Percentiles rank a stretch among this genome's conserved stretches.
Evolutionary conservation across 2,888 invertebrate species (phyloP).

Genomic region (Anorthoa munda): DNA sequence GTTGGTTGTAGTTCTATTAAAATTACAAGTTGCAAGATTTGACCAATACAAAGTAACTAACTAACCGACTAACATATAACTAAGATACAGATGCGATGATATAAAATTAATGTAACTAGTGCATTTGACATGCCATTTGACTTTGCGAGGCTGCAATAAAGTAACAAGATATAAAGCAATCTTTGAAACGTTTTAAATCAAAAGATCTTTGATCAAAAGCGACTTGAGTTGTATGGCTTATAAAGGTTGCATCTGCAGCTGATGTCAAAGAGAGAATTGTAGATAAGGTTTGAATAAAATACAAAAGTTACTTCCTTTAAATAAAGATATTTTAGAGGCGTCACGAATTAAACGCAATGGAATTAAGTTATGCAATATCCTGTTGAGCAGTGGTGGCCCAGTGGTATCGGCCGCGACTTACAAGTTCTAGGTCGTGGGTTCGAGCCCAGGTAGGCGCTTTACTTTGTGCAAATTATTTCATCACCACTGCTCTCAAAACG

Average conservation of each 20-base stretch:
- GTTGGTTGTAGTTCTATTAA: too few relatives aligned
- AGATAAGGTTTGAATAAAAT: not conserved
- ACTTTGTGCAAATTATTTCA: too few relatives aligned
- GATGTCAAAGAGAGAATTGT: slow-evolving; percentile 1
- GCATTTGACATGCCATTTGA: not conserved
- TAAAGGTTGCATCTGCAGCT: slow-evolving; percentile 7
- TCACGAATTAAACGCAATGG: not conserved
- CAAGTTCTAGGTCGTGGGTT: too few relatives aligned
- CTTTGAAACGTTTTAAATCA: not conserved
- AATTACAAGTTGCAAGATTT: too few relatives aligned
- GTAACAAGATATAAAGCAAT: not conserved
- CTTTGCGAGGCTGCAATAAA: not conserved
- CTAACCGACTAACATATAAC: too few relatives aligned
- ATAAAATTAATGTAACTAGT: too few relatives aligned
- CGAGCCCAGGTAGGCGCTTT: too few relatives aligned
- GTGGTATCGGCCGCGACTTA: too few relatives aligned
- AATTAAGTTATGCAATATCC: not conserved
- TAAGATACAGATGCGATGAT: too few relatives aligned
- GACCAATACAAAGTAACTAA: too few relatives aligned
- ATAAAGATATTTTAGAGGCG: not conserved
- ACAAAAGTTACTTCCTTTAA: not conserved
- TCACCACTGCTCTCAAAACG: too few relatives aligned
- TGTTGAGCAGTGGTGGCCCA: too few relatives aligned
- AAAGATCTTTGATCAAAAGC: not conserved
- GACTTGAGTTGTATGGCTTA: not conserved